Conservation (phyloP, 2,797 vertebrate species). For the Poecilia gillii region DNA sequence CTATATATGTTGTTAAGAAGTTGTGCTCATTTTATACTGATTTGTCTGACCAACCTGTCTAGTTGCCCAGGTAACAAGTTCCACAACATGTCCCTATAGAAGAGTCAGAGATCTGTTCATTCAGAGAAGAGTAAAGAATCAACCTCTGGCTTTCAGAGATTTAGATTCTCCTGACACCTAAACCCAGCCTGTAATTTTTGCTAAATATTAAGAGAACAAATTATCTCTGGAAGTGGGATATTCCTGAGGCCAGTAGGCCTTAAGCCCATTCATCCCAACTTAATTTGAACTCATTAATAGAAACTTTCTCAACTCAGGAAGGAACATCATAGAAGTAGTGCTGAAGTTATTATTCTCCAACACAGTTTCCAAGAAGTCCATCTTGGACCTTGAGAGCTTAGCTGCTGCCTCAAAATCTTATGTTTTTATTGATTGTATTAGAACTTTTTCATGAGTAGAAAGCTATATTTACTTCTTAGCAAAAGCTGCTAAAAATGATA, state of each 20-base stretch:
- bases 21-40: slow-evolving; percentile 13
- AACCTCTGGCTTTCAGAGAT: neutral
- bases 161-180: neutral
- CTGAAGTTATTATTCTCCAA: neutral
- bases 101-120: neutral
- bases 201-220: neutral
- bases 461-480: neutral
- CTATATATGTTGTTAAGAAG: slow-evolving; percentile 1
- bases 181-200: neutral
- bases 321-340: neutral
- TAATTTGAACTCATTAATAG: neutral
- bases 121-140: neutral
- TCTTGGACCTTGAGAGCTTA: neutral
- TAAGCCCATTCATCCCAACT: neutral
- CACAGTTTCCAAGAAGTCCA: neutral
- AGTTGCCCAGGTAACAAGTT: slow-evolving; percentile 17
- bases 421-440: neutral
- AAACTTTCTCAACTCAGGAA: neutral
- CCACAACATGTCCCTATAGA: slow-evolving; percentile 1
- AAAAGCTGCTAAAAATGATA: neutral
- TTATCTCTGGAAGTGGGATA: neutral
- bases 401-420: neutral
- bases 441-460: neutral
- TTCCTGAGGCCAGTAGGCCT: neutral
- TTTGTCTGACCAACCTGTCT: neutral